Conservation (phyloP, 1,140 invertebrate genomes). For the Medauroidea extradentata region DNA sequence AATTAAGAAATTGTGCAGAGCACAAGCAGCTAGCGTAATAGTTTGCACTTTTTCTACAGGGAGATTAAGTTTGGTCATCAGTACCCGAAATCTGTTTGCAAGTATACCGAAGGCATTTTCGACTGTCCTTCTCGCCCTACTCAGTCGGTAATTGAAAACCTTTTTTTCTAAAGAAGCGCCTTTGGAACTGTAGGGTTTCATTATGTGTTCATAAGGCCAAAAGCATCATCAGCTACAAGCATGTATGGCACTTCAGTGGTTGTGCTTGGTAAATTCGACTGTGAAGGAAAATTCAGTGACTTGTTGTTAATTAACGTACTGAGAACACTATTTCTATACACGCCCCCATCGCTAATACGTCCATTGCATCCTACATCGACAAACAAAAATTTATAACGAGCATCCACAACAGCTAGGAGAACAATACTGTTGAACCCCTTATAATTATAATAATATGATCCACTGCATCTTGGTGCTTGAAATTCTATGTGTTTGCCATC, state of each 20-base stretch:
- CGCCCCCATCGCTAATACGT: conserved; percentile 19
- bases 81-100: conserved; percentile 12
- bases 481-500: neutral
- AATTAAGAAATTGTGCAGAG: conserved; percentile 5
- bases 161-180: conserved; percentile 15
- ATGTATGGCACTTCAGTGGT: conserved; percentile 19
- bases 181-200: conserved; percentile 34
- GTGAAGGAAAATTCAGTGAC: too few species aligned
- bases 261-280: neutral
- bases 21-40: conserved; percentile 4
- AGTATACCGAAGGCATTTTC: conserved; percentile 42
- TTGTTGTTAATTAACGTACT: too few species aligned
- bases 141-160: conserved; percentile 35
- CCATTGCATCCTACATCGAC: conserved; percentile 31
- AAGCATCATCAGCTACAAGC: conserved; percentile 42
- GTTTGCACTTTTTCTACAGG: conserved; percentile 10
- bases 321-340: neutral
- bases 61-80: conserved; percentile 3
- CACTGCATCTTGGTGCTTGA: neutral
- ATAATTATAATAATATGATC: conserved; percentile 4
- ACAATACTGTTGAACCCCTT: conserved; percentile 27
- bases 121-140: conserved; percentile 27
- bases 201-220: conserved; percentile 33
- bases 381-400: conserved; percentile 28
- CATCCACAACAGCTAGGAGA: conserved; percentile 32